Percentiles rank a stretch among this genome's conserved stretches.
These are phyloP conservation scores for Coregonus sp. DNA, from an alignment of 2,797 vertebrate genomes.

Conservation along the genomic window DNA sequence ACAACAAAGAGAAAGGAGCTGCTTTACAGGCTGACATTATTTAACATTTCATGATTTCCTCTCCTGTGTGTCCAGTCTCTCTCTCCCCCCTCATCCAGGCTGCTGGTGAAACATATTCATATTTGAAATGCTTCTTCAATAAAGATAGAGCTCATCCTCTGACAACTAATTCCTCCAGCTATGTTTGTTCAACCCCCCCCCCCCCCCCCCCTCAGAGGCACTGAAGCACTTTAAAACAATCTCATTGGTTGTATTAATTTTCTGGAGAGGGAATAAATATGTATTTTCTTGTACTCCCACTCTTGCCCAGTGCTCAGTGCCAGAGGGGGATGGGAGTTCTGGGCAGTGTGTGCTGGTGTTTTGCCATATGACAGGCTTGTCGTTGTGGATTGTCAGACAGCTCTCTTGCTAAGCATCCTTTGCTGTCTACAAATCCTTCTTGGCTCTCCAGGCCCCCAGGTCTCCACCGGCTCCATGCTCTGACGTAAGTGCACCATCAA, in stretches of 20 bases:
- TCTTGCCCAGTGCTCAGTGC: slow-evolving; percentile 41
- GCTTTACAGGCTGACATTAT: slow-evolving; percentile 30
- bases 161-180: slow-evolving; percentile 44
- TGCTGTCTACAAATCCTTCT: slow-evolving; percentile 44
- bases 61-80: slow-evolving; percentile 43
- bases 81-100: slow-evolving; percentile 31
- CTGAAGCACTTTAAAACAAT: slow-evolving; percentile 30
- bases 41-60: slow-evolving; percentile 47
- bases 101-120: slow-evolving; percentile 57
- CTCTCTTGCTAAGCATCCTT: slow-evolving; percentile 63
- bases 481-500: slow-evolving; percentile 46
- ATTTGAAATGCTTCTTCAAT: slow-evolving; percentile 60
- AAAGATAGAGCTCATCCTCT: slow-evolving; percentile 50
- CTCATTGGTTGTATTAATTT: slow-evolving; percentile 32
- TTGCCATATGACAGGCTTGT: slow-evolving; percentile 64
- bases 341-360: slow-evolving; percentile 42
- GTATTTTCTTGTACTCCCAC: slow-evolving; percentile 42
- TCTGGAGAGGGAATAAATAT: slow-evolving; percentile 57
- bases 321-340: slow-evolving; percentile 45
- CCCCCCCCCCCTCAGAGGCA: slow-evolving; percentile 17
- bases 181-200: not conserved
- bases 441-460: slow-evolving; percentile 34
- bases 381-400: slow-evolving; percentile 61
- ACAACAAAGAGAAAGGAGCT: slow-evolving; percentile 40
- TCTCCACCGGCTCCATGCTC: slow-evolving; percentile 47